Conservation (phyloP, 2,113 vertebrate species). For the Xenotilapia longispinis region DNA sequence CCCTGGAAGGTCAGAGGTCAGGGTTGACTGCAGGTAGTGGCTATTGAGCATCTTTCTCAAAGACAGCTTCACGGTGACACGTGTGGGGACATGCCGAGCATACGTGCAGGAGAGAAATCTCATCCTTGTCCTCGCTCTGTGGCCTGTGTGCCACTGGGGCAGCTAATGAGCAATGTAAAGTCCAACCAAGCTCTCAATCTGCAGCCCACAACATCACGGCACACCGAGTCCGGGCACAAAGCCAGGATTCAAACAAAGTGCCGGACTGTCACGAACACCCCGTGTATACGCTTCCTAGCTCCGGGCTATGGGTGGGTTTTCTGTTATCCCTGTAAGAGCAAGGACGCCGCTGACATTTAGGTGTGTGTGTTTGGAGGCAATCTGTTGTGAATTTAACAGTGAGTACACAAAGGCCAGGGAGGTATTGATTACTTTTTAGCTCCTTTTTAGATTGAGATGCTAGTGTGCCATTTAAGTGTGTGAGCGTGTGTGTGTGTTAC, state of each 20-base stretch:
- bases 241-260: conserved; percentile 32
- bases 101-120: neutral
- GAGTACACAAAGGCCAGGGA: neutral
- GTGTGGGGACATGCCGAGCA: neutral
- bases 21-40: neutral
- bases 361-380: neutral
- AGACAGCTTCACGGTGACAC: neutral
- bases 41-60: neutral
- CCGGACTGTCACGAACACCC: conserved; percentile 1
- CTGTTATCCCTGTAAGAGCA: neutral
- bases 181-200: conserved; percentile 38
- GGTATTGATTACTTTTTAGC: neutral
- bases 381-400: neutral
- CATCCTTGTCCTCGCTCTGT: neutral
- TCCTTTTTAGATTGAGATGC: neutral
- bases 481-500: neutral
- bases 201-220: conserved; percentile 38
- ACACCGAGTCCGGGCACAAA: conserved; percentile 18
- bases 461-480: neutral
- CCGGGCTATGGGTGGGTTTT: conserved; percentile 9
- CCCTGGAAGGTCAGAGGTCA: neutral
- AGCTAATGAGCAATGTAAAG: conserved; percentile 50
- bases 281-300: neutral
- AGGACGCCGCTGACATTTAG: neutral
- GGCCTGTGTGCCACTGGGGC: conserved; percentile 15